Base-by-base conservation (phyloP, 2,113 vertebrate species). In the Phylloscopus trochiloides region DNA sequence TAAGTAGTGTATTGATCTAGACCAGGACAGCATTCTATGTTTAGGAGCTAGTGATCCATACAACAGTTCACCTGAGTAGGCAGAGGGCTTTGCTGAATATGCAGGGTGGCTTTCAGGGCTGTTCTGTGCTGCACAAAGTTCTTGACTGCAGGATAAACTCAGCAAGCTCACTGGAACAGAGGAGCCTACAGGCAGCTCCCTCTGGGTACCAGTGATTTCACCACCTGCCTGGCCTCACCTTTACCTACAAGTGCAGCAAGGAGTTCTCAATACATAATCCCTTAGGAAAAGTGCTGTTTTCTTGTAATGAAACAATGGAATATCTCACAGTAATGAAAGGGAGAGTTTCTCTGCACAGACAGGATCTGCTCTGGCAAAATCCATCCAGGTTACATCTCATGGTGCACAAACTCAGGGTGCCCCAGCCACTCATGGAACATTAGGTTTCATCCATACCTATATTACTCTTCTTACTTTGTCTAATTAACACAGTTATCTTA, bases 381-480 rank as follows among this genome's bases (percentile, higher is more conserved):
- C 36, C 22, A 47, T 17, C 13, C 2, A 3, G 29, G 10, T 21
- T 66, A 9, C 24, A 25, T 12, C 4, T 11, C 0, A 0, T 12
- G 7, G 31, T 65, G 45, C 28, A 61, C 40, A 77, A 63, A 72
- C 0, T 4, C 63, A 65, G 28, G 16, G 12, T 22, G 11, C 17
- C 48, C 13, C 36, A 65, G 29, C 19, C 43, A 22, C 15, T 9
- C 7, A 47, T 31, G 22, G 29, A 32, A 51, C 7, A 2, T 18
- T 40, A 42, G 26, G n/a, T 57, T 63, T 85, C 17, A 14, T 19
- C 2, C 0, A 34, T 59, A 55, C 10, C 8, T 51, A 5, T 65
- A 17, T 65, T 20, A 24, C 9, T 67, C 12, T 45, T 73, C 25
- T 63, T 58, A 58, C 7, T 36, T 45, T 45, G 25, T 45, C n/a